Base-by-base conservation (phyloP, 1,140 invertebrate species). In the Armadillidium nasatum region DNA sequence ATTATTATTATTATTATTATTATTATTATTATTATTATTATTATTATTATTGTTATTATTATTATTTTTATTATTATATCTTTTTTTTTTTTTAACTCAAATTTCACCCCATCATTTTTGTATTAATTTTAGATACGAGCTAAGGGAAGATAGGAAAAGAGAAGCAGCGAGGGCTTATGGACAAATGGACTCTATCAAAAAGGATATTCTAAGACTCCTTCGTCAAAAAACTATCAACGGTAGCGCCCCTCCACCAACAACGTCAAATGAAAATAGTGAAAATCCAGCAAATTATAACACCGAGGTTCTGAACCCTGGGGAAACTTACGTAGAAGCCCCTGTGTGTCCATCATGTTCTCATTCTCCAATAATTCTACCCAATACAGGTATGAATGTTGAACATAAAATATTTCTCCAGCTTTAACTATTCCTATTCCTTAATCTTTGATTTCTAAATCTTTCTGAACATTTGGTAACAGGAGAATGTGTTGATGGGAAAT, bases 101-200 rank as follows among this genome's bases (percentile, higher is more conserved):
- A n/a, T n/a, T n/a, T n/a, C n/a, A n/a, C n/a, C n/a, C n/a, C n/a
- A n/a, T n/a, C n/a, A n/a, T n/a, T n/a, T n/a, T n/a, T n/a, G n/a
- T n/a, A n/a, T n/a, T n/a, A n/a, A n/a, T n/a, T n/a, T n/a, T n/a
- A n/a, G 87, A 78, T 88, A 86, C 75, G 88, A 88, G 81, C 82
- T 88, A n/a, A 82, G 87, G 13, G 87, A 88, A 79, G 88, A 89
- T 78, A 77, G 87, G 13, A 86, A 87, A 71, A 82, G 85, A 69
- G 88, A 88, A 80, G 83, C 85, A 7, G 83, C 83, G 7, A 77
- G 85, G n/a, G 83, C 86, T 7, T 84, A 85, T 10, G 82, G 82
- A 43, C 86, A 88, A 76, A 84, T 89, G 76, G 87, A 88, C 71
- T 84, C 82, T 46, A 84, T 89, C 10, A 86, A 87, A 46, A 81